Base-by-base conservation (phyloP, 2,888 invertebrate genomes). In the Parnassius orleans region DNA sequence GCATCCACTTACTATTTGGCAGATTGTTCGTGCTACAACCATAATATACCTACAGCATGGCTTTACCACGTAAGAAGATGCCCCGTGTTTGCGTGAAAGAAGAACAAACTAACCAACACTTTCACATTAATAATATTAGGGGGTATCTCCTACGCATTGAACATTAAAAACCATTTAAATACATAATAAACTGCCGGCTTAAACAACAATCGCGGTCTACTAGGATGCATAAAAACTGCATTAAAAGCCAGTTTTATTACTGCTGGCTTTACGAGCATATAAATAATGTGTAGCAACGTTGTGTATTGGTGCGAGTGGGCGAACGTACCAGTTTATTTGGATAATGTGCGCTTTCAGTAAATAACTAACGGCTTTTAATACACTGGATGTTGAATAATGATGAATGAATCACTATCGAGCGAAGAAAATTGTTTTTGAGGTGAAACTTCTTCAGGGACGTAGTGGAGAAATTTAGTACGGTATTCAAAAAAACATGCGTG, bases 201-300 rank as follows among this genome's bases (percentile, higher is more conserved):
- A 14, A 14, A 48, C 7, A 33, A 60, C 55, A 55, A 60, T 50
- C 53, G 41, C 54, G 50, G 60, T 55, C 12, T 12, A 53, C 42
- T 54, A n/a, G 50, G 19, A 12, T 19, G 54, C 64, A 59, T 63
- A 64, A 63, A 63, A 66, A 64, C 50, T 64, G 64, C 66, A 66
- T 60, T 60, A 60, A 60, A 60, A 51, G 60, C 59, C 57, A 59
- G 60, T 64, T 66, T 66, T 64, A 66, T 64, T 64, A 54, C 56
- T 53, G 51, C 24, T 57, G 57, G 57, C 57, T 66, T 66, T 64
- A 66, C 61, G 64, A 60, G 54, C 57, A 50, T 52, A 64, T 66
- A 66, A 66, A 66, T 64, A 60, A 60, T 58, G 24, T 53, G 60
- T 60, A 61, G 56, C 15, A 19, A 53, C 43, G 42, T 14, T 15